Evolutionary conservation across 2,797 vertebrate species (phyloP), one percentile per base, ranked within the genome.

Genomic region (Pseudochromis fuscus): DNA sequence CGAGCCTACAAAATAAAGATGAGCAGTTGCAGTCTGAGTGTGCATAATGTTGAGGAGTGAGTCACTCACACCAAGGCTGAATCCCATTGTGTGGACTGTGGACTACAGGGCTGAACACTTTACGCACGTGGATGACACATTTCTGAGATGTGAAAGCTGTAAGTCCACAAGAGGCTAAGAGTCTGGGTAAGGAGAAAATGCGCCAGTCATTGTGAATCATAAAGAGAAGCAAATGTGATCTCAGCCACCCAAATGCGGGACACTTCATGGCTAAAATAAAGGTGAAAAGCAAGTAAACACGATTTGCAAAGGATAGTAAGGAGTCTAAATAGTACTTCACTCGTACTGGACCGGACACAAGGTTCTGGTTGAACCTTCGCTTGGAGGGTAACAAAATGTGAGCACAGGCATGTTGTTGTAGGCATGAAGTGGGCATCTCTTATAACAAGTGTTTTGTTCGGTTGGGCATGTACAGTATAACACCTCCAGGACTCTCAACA

Each of bases 1-100:
- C 15, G 64, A 23, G n/a, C 7, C 48, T 18, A 50, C 31, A 62
- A 53, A 75, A 79, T 62, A 58, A 48, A 72, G 79, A 77, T 75
- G 77, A 77, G 55, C 60, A 62, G 63, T 16, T 49, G 50, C 62
- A 66, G 55, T 55, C 58, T 75, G 40, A 66, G 60, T 59, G 42
- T 70, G 62, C 70, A 63, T 71, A 73, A 63, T 65, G 72, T 46
- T 30, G 49, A 74, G 24, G 42, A 19, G 35, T 83, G 82, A 88
- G 51, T 88, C 81, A 87, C 66, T 57, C 75, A 65, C 73, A 75
- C 61, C 64, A 53, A 80, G 75, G 55, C 75, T 75, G 56, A 82
- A 75, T 83, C 67, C 61, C 72, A 75, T 79, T 84, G 77, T 85
- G 74, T 72, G 63, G 65, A 81, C 70, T 64, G 57, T 50, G 67